These are phyloP conservation scores for Actias luna DNA, from an alignment of 2,888 invertebrate genomes.

Conservation along the genomic window DNA sequence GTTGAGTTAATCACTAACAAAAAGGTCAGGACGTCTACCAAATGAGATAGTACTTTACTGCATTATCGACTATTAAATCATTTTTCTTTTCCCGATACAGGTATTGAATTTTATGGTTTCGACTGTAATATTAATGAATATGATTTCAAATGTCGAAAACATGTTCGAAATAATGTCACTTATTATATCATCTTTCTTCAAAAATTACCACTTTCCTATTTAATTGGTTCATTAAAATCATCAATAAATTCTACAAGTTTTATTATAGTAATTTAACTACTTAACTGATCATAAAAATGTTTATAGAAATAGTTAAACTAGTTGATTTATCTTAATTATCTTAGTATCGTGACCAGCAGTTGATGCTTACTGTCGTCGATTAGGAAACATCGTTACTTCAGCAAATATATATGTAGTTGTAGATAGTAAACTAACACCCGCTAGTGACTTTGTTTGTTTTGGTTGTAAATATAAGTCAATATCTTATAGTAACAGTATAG, in stretches of 20 bases:
- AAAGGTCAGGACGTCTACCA: too few relatives aligned
- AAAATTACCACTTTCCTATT: slow-evolving; percentile 25
- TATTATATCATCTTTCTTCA: neutral
- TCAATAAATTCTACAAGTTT: slow-evolving; percentile 27
- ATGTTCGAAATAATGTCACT: neutral
- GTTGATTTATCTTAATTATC: neutral
- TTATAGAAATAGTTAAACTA: neutral
- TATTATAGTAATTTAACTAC: slow-evolving; percentile 25
- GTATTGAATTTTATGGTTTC: too few relatives aligned
- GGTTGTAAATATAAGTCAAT: too few relatives aligned
- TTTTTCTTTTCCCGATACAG: too few relatives aligned
- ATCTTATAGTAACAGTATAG: too few relatives aligned
- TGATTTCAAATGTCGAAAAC: neutral
- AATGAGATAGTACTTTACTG: too few relatives aligned
- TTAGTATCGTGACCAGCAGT: neutral
- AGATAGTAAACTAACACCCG: neutral
- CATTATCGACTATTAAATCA: too few relatives aligned
- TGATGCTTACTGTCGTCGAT: neutral
- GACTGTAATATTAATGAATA: too few relatives aligned
- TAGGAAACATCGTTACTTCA: neutral
- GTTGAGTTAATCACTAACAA: too few relatives aligned
- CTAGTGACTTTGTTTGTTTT: too few relatives aligned
- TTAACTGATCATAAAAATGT: slow-evolving; percentile 25
- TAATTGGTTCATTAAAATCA: slow-evolving; percentile 27
- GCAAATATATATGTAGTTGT: neutral